Percentiles rank a stretch among this genome's conserved stretches.
phyloP scores from a whole-genome alignment of 2,888 invertebrate genomes.

The Tetanocera ferruginea region DNA sequence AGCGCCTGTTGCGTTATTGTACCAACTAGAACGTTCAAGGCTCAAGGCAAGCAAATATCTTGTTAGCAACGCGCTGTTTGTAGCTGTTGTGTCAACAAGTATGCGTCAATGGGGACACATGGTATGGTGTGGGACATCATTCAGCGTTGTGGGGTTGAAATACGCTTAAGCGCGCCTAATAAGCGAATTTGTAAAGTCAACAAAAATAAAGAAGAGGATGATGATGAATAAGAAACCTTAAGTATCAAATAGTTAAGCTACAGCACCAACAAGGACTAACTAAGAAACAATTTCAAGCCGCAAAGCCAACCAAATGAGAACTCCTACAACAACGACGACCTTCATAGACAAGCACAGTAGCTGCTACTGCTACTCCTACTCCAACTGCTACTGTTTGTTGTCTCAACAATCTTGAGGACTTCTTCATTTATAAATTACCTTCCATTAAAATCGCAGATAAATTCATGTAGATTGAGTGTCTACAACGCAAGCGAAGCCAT shows the following conservation, averaged over 20 bases:
- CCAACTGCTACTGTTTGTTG: neutral
- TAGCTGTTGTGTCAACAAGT: neutral
- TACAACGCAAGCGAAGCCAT: neutral
- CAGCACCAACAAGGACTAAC: no score
- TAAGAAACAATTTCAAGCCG: no score
- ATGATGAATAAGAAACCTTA: neutral
- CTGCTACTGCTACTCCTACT: neutral
- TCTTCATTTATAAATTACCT: constrained; percentile 64
- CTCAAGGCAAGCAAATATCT: neutral
- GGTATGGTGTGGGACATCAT: neutral
- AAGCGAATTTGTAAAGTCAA: neutral
- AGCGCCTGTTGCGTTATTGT: constrained; percentile 2
- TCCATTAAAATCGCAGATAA: constrained; percentile 58
- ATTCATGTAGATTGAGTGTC: constrained; percentile 45
- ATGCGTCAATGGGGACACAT: neutral
- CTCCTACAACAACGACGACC: no score
- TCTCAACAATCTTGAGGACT: constrained; percentile 44
- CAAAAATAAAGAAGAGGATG: neutral
- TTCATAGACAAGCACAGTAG: neutral
- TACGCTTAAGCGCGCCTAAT: constrained; percentile 26
- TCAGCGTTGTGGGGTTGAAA: neutral
- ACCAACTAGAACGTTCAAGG: neutral
- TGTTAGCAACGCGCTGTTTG: neutral
- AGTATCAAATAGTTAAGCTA: no score
- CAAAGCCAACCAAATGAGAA: no score